A percentile compares a stretch with the other conserved stretches of the same genome.
phyloP scores from a whole-genome alignment of 2,888 invertebrate species.

The Liopterus haemorrhoidalis region DNA sequence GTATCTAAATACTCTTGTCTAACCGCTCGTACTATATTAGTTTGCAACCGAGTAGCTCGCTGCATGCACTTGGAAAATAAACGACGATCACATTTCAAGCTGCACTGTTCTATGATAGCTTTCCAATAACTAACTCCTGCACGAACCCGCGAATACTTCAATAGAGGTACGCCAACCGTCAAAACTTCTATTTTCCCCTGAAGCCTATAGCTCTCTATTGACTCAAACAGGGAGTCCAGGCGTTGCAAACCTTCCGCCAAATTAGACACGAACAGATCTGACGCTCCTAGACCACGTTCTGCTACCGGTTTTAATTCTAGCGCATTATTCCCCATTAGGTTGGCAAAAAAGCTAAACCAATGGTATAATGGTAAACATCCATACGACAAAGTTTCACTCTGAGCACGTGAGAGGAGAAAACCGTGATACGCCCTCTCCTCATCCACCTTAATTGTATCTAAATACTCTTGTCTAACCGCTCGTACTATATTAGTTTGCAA shows the following conservation, averaged over 20 bases:
- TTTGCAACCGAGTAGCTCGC: background rate
- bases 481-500: background rate
- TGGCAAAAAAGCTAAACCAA: constrained; percentile 6
- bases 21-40: background rate
- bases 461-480: background rate
- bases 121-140: background rate
- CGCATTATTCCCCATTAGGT: background rate
- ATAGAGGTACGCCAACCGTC: background rate
- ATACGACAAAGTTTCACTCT: constrained; percentile 3
- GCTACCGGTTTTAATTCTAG: constrained; percentile 5
- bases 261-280: background rate
- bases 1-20: constrained; percentile 2
- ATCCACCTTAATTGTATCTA: constrained; percentile 3
- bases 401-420: background rate
- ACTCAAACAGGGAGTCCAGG: background rate
- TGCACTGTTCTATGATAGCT: too few relatives aligned
- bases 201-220: constrained; percentile 1
- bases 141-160: background rate
- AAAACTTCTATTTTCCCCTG: background rate
- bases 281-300: constrained; percentile 4
- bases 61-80: background rate
- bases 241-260: background rate
- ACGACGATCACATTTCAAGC: background rate
- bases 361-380: constrained; percentile 1
- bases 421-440: background rate